A percentile compares a stretch with the other conserved stretches of the same genome.
Evolutionary conservation across 2,888 invertebrate species (phyloP).

Genomic region (Melinaea marsaeus): DNA sequence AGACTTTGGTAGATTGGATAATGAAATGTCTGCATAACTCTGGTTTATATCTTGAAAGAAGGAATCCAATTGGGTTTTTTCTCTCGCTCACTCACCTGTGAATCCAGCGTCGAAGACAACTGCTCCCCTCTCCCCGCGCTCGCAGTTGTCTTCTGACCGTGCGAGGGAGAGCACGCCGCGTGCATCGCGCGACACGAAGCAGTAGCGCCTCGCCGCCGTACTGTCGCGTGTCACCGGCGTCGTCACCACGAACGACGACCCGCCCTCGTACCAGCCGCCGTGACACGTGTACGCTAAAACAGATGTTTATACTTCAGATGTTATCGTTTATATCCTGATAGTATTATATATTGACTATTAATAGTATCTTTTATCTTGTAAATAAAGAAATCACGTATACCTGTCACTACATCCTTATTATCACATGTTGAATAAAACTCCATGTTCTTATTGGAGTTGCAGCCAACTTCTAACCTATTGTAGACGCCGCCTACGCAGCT

Average conservation of each 20-base stretch:
- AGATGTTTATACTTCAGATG: not conserved
- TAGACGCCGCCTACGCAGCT: conserved; percentile 78
- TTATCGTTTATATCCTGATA: no score
- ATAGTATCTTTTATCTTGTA: no score
- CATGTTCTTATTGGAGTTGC: conserved; percentile 86
- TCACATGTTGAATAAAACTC: conserved; percentile 87
- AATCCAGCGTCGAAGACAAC: conserved; percentile 81
- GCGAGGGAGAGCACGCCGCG: conserved; percentile 74
- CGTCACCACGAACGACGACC: conserved; percentile 90
- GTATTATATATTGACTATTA: no score
- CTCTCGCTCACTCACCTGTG: conserved; percentile 70
- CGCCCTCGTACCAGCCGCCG: conserved; percentile 92
- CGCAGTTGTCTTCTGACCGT: conserved; percentile 81
- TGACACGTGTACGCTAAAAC: conserved; percentile 90
- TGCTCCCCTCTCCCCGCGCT: conserved; percentile 73
- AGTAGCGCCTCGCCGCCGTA: conserved; percentile 83
- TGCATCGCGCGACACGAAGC: conserved; percentile 86
- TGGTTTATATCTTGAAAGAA: not conserved
- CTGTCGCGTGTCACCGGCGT: conserved; percentile 84
- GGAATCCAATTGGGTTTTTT: no score
- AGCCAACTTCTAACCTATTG: conserved; percentile 85
- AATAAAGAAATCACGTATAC: conserved; percentile 49
- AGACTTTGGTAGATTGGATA: no score
- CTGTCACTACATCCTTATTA: conserved; percentile 81
- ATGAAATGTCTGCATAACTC: no score